phyloP scores from a whole-genome alignment of 2,888 invertebrate species.

The Meta bourneti region DNA sequence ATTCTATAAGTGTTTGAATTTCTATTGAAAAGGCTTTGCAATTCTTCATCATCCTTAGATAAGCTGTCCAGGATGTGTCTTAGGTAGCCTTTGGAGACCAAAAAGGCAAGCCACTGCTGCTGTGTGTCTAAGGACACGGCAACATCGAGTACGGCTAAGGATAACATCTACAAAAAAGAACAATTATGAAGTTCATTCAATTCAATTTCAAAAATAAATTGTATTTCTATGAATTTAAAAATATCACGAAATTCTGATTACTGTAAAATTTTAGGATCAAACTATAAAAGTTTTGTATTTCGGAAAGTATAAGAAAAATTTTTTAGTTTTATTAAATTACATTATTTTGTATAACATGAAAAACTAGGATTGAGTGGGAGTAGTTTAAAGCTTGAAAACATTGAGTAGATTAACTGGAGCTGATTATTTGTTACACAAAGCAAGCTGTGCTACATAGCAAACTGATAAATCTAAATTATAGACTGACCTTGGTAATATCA shows the following conservation, averaged over 20 bases:
- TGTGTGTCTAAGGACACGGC: constrained; percentile 86
- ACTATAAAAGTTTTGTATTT: background rate
- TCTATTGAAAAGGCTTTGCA: constrained; percentile 70
- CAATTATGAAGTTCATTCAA: background rate
- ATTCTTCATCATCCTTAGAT: constrained; percentile 87
- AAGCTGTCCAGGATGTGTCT: constrained; percentile 91
- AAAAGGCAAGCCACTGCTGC: constrained; percentile 83
- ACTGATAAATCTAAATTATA: background rate
- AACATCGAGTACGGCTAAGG: constrained; percentile 90
- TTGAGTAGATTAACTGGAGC: too few relatives aligned
- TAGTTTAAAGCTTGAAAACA: too few relatives aligned
- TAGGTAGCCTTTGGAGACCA: constrained; percentile 84
- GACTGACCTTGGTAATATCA: constrained; percentile 88
- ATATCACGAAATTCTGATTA: background rate
- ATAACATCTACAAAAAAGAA: constrained; percentile 85
- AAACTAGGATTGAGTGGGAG: too few relatives aligned
- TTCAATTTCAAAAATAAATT: background rate
- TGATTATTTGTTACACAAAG: too few relatives aligned
- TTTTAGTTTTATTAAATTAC: background rate
- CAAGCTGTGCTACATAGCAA: too few relatives aligned
- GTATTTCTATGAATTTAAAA: background rate
- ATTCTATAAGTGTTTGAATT: constrained; percentile 64
- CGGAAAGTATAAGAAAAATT: background rate
- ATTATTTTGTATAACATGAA: background rate
- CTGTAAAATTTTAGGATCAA: too few relatives aligned